Conservation (phyloP, 35 echinoderm and acorn worm species). For the Ophiothrix spiculata region DNA sequence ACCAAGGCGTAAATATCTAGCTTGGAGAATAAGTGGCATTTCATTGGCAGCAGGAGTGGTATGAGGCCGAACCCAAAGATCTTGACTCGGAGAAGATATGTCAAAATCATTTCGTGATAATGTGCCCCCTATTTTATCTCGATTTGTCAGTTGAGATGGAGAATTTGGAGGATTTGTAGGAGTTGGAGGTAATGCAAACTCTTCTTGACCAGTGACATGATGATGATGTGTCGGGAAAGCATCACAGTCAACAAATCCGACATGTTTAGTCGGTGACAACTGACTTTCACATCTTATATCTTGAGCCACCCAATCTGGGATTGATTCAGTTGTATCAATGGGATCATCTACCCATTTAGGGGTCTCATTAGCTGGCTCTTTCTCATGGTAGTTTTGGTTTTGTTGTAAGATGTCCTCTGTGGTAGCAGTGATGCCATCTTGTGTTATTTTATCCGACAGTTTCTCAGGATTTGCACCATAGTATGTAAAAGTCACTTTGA, state of each 20-base stretch:
- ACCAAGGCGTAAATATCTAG: neutral
- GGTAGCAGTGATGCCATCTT: neutral
- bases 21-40: slow-evolving; percentile 6
- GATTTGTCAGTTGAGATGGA: neutral
- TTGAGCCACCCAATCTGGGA: too few relatives aligned
- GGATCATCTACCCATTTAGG: neutral
- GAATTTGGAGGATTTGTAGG: neutral
- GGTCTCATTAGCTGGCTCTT: neutral
- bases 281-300: too few relatives aligned
- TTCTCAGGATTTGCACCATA: slow-evolving; percentile 23
- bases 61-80: neutral
- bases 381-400: too few relatives aligned
- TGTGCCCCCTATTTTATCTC: neutral
- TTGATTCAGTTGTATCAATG: neutral
- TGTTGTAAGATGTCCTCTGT: neutral
- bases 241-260: neutral
- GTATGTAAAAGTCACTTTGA: slow-evolving; percentile 66
- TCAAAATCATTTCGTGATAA: neutral
- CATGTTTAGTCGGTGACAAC: neutral
- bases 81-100: neutral
- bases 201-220: neutral
- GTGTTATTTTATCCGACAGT: neutral
- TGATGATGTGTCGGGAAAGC: neutral
- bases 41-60: neutral
- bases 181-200: neutral